These are phyloP conservation scores for Pemphigus obesinymphae DNA, from an alignment of 1,140 invertebrate genomes.

Conservation along the genomic window DNA sequence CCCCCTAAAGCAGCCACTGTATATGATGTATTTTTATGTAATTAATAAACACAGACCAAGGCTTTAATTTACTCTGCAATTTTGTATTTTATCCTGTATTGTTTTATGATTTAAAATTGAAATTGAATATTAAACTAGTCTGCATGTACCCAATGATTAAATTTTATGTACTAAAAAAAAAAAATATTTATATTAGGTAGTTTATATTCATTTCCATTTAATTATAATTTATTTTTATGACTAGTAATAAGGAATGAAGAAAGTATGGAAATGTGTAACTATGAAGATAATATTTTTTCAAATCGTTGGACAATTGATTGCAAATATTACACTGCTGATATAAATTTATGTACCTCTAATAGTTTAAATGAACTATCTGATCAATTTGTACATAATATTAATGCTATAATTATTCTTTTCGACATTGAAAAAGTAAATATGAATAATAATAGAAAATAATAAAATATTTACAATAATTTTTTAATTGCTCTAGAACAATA, in stretches of 20 bases:
- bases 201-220: too few relatives aligned
- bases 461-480: background rate
- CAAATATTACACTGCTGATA: slow-evolving; percentile 29
- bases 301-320: slow-evolving; percentile 13
- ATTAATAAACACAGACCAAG: too few relatives aligned
- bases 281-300: slow-evolving; percentile 6
- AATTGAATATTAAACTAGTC: too few relatives aligned
- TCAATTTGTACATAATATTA: slow-evolving; percentile 13
- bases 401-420: slow-evolving; percentile 30
- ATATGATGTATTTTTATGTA: too few relatives aligned
- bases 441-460: background rate
- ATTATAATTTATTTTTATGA: background rate
- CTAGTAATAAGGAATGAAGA: slow-evolving; percentile 32
- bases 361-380: slow-evolving; percentile 16
- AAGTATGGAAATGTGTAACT: slow-evolving; percentile 3
- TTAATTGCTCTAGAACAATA: background rate
- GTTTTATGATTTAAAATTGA: background rate
- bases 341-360: slow-evolving; percentile 7
- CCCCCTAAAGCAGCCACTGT: too few relatives aligned
- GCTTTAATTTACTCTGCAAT: too few relatives aligned
- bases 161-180: background rate
- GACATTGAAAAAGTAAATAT: slow-evolving; percentile 3
- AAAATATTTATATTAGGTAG: background rate
- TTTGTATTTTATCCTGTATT: too few relatives aligned
- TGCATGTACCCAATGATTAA: background rate